Evolutionary conservation across 64 coral and sea anemone genomes (phyloP).

Genomic region (Dendronephthya gigantea): DNA sequence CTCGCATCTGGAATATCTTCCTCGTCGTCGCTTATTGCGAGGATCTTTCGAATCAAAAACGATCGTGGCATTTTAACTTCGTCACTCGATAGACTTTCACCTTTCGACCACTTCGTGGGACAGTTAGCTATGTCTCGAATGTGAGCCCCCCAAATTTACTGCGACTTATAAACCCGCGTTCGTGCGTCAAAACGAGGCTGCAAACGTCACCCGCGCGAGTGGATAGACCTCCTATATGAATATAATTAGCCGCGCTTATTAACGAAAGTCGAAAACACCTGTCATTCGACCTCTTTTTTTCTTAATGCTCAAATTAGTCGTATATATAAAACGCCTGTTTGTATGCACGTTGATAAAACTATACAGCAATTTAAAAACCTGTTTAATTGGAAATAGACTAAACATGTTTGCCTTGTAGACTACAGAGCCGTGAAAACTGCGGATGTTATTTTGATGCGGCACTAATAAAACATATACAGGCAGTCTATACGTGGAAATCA

Average conservation of each 20-base stretch:
- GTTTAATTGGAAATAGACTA: neutral
- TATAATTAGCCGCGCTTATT: neutral
- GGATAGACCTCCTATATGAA: neutral
- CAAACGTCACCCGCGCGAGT: neutral
- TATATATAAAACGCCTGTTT: conserved; percentile 4
- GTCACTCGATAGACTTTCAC: neutral
- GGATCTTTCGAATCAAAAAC: neutral
- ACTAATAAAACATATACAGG: too few relatives aligned
- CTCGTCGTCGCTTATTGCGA: neutral
- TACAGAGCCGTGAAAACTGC: too few relatives aligned
- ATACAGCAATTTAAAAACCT: neutral
- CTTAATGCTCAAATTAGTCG: neutral
- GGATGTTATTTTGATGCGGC: too few relatives aligned
- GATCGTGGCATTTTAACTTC: neutral
- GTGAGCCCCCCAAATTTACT: neutral
- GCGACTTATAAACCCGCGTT: neutral
- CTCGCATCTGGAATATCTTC: neutral
- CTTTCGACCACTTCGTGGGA: neutral
- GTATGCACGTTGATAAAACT: neutral
- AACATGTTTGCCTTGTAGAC: neutral
- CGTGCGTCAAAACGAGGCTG: neutral
- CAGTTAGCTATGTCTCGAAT: neutral
- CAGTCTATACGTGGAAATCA: too few relatives aligned
- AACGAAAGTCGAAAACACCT: neutral
- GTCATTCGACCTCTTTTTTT: neutral